Percentiles rank a stretch among this genome's conserved stretches.
Conservation (phyloP, 2,888 invertebrate genomes). For the Candidula unifasciata region DNA sequence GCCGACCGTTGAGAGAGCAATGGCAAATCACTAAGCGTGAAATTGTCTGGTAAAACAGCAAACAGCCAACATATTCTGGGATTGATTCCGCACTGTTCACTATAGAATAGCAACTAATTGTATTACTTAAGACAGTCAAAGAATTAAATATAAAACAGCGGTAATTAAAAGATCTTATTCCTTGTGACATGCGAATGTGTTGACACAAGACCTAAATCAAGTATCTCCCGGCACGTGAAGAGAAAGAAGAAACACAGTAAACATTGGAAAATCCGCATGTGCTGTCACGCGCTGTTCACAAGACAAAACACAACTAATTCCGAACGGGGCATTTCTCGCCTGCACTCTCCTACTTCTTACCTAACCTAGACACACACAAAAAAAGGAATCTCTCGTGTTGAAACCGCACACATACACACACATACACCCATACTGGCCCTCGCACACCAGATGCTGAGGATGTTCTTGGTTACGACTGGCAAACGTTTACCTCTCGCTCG, state of each 20-base stretch:
- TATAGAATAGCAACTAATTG: background rate
- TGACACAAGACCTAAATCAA: too few species aligned
- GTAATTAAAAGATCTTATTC: too few species aligned
- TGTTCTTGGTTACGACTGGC: background rate
- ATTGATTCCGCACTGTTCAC: too few species aligned
- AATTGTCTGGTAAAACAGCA: too few species aligned
- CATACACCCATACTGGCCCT: background rate
- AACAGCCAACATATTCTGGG: too few species aligned
- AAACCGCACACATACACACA: constrained; percentile 3
- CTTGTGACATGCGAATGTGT: too few species aligned
- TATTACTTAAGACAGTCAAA: background rate
- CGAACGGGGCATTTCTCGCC: background rate
- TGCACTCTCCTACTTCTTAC: background rate
- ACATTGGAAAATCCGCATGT: too few species aligned
- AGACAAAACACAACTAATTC: background rate
- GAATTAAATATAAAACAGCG: too few species aligned
- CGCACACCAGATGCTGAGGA: constrained; percentile 1
- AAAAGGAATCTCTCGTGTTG: background rate
- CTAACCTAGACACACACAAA: background rate
- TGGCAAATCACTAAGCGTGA: constrained; percentile 13
- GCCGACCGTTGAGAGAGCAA: background rate
- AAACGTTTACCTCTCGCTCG: constrained; percentile 1
- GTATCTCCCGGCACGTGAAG: too few species aligned
- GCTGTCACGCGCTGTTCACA: too few species aligned
- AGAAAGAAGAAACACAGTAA: too few species aligned